Evolutionary conservation across 2,113 vertebrate species (phyloP).

Genomic region (Crotalus viridis): DNA sequence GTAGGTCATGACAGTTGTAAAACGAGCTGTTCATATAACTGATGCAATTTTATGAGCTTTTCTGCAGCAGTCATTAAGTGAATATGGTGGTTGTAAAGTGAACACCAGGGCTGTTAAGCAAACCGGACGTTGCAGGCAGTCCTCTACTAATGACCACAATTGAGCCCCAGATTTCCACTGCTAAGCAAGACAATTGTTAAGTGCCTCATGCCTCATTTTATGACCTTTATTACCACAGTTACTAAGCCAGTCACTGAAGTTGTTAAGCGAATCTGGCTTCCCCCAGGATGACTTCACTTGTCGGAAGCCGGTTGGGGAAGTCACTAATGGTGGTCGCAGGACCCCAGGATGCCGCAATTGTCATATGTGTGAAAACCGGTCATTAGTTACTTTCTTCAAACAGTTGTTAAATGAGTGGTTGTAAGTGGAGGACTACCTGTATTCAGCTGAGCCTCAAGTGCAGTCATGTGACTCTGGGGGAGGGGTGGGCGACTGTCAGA

Average conservation of each 20-base stretch:
- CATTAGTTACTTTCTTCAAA: not conserved
- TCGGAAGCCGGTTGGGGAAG: not conserved
- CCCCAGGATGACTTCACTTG: not conserved
- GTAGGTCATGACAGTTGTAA: too few relatives aligned
- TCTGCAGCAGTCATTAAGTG: not conserved
- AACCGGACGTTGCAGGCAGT: not conserved
- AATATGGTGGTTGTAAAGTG: not conserved
- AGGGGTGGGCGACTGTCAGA: not conserved
- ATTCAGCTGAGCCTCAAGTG: not conserved
- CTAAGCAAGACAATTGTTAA: not conserved
- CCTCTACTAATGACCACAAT: not conserved
- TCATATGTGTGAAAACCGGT: not conserved
- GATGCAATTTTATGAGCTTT: too few relatives aligned
- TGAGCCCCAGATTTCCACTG: not conserved
- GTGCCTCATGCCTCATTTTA: not conserved
- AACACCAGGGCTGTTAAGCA: not conserved
- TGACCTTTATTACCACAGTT: not conserved
- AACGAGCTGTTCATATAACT: too few relatives aligned
- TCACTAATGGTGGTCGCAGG: rapidly evolving
- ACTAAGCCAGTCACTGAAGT: too few relatives aligned
- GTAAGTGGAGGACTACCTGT: not conserved
- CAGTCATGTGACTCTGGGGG: not conserved
- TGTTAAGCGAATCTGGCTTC: not conserved
- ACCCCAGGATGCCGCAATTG: not conserved
- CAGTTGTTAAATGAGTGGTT: not conserved